phyloP scores from a whole-genome alignment of 2,113 vertebrate species.

The Embiotoca jacksoni region DNA sequence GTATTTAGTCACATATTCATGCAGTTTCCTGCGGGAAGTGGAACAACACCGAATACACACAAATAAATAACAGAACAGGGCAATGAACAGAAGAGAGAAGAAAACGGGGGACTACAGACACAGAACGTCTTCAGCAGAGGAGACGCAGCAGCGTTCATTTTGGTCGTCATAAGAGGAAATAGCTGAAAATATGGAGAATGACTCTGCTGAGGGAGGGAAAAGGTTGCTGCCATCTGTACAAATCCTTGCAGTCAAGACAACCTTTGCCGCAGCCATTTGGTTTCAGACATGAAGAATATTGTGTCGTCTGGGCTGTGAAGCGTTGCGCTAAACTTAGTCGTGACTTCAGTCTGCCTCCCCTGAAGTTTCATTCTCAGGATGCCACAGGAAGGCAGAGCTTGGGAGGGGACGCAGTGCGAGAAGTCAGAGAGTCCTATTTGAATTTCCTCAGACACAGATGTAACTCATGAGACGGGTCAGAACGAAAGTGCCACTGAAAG shows the following conservation, averaged over 20 bases:
- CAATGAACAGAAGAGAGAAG: background rate
- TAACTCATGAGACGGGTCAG: background rate
- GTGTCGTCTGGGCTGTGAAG: constrained; percentile 45
- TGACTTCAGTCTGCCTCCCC: constrained; percentile 61
- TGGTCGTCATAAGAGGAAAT: background rate
- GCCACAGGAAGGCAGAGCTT: constrained; percentile 65
- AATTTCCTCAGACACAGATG: background rate
- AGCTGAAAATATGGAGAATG: background rate
- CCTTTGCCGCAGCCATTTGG: constrained; percentile 28
- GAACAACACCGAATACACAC: background rate
- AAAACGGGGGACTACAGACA: background rate
- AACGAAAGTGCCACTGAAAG: constrained; percentile 20
- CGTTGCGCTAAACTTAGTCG: constrained; percentile 74
- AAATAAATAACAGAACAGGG: background rate
- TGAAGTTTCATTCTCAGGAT: constrained; percentile 75
- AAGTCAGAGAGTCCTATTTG: constrained; percentile 9
- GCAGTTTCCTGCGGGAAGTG: background rate
- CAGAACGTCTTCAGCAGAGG: background rate
- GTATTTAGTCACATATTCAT: background rate
- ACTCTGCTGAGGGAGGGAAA: constrained; percentile 1
- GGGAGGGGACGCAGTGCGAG: constrained; percentile 33
- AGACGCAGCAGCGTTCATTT: background rate
- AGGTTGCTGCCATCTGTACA: constrained; percentile 3
- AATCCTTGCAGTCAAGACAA: constrained; percentile 14
- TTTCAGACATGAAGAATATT: constrained; percentile 50